These are phyloP conservation scores for Sinohyriopsis cumingii DNA, from an alignment of 2,888 invertebrate species.

Conservation along the genomic window DNA sequence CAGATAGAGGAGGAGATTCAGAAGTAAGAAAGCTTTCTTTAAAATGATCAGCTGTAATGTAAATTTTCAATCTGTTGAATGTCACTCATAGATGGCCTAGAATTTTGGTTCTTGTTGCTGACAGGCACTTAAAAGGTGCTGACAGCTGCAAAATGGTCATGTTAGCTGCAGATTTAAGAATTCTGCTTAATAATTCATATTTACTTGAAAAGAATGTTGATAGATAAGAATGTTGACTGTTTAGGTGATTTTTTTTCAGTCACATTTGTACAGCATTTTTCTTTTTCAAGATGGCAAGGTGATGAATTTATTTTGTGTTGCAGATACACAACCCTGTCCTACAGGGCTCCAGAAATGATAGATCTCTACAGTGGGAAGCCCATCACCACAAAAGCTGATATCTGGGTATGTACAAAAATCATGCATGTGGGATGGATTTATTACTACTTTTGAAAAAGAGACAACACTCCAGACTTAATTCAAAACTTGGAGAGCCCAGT, in stretches of 20 bases:
- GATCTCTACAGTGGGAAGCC: conserved; percentile 88
- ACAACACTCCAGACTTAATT: no score
- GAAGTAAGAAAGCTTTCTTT: conserved; percentile 70
- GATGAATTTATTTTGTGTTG: conserved; percentile 38
- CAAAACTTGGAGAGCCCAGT: background rate
- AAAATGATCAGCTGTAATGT: background rate
- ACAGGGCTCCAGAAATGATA: conserved; percentile 93
- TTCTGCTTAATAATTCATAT: no score
- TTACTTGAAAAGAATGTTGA: no score
- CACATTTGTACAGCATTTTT: background rate
- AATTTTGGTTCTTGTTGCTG: no score
- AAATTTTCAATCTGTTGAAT: no score
- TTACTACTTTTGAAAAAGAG: background rate
- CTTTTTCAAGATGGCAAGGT: background rate
- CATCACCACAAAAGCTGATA: conserved; percentile 90
- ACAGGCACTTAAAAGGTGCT: no score
- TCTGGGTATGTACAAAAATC: conserved; percentile 79
- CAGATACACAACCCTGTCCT: conserved; percentile 89
- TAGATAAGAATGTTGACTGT: no score
- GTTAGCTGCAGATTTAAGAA: no score
- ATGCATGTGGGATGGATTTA: background rate
- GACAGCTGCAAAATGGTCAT: no score
- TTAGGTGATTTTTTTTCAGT: no score
- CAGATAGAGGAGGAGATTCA: conserved; percentile 88
- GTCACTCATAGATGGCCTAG: no score